These are phyloP conservation scores for Sarcophaga carnaria DNA, from an alignment of 2,888 invertebrate genomes.

Conservation along the genomic window DNA sequence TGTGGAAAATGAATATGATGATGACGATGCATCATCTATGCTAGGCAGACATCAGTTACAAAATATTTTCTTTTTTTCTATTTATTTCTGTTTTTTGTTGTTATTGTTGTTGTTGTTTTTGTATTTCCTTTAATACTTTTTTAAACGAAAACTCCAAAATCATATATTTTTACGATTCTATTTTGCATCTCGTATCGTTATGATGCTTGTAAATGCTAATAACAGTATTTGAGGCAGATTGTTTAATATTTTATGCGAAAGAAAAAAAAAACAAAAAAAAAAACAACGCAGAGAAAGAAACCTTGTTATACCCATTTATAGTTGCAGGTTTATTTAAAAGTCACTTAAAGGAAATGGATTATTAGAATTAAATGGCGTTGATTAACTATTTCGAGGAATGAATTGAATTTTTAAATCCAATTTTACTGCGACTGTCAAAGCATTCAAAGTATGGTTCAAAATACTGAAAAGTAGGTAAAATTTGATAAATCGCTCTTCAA, in stretches of 20 bases:
- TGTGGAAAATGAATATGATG: background rate
- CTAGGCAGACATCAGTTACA: constrained; percentile 60
- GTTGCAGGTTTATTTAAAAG: background rate
- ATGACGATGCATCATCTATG: constrained; percentile 59
- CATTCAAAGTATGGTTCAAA: too few species aligned
- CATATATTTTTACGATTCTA: constrained; percentile 27
- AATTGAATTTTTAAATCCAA: too few species aligned
- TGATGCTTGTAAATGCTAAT: constrained; percentile 63
- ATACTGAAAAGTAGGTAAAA: too few species aligned
- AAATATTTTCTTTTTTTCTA: constrained; percentile 1
- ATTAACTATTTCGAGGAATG: too few species aligned
- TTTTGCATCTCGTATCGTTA: constrained; percentile 58
- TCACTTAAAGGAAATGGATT: background rate
- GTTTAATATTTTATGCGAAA: constrained; percentile 53
- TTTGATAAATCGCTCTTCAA: too few species aligned
- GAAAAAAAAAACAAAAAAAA: constrained; percentile 13
- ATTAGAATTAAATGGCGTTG: too few species aligned
- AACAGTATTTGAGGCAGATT: constrained; percentile 60
- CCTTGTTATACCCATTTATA: background rate
- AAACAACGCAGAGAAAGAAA: background rate
- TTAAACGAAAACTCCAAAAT: constrained; percentile 34
- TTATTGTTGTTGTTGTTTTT: background rate
- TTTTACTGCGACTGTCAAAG: too few species aligned
- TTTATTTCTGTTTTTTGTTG: too few species aligned
- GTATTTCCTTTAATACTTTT: constrained; percentile 59